These are phyloP conservation scores for Alectura lathami DNA, from an alignment of 2,113 vertebrate species.

Conservation along the genomic window DNA sequence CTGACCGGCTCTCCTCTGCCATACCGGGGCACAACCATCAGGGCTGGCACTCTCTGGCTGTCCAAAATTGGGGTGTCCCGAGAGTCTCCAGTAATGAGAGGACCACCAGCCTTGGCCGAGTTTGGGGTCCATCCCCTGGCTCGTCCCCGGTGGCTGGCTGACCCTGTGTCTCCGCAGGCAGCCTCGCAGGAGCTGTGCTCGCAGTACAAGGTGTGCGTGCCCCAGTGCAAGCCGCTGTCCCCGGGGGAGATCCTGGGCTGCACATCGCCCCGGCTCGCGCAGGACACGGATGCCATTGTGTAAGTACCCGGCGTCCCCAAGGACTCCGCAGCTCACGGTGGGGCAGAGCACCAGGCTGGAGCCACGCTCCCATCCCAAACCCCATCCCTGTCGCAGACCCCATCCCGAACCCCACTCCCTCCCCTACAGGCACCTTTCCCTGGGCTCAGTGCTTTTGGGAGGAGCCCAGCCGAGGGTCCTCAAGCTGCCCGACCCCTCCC, in stretches of 20 bases:
- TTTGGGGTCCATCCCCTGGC: not conserved
- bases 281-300: constrained; percentile 86
- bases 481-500: not conserved
- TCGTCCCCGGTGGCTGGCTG: not conserved
- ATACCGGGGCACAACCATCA: not conserved
- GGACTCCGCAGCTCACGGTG: not conserved
- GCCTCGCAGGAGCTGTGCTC: constrained; percentile 79
- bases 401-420: no score
- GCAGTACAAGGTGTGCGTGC: constrained; percentile 86
- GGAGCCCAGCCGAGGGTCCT: not conserved
- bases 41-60: accelerated
- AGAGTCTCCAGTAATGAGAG: not conserved
- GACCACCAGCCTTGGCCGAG: accelerated
- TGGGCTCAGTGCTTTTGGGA: not conserved
- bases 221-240: constrained; percentile 96
- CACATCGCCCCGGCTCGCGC: constrained; percentile 85
- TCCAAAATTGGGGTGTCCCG: not conserved
- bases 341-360: not conserved
- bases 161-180: constrained; percentile 39
- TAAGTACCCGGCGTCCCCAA: constrained; percentile 71
- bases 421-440: not conserved
- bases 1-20: not conserved
- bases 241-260: constrained; percentile 96
- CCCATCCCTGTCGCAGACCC: no score
- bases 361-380: not conserved